Evolutionary conservation across 2,888 invertebrate genomes (phyloP), one percentile per base, ranked within the genome.

Genomic region (Gandaritis pyraliata): DNA sequence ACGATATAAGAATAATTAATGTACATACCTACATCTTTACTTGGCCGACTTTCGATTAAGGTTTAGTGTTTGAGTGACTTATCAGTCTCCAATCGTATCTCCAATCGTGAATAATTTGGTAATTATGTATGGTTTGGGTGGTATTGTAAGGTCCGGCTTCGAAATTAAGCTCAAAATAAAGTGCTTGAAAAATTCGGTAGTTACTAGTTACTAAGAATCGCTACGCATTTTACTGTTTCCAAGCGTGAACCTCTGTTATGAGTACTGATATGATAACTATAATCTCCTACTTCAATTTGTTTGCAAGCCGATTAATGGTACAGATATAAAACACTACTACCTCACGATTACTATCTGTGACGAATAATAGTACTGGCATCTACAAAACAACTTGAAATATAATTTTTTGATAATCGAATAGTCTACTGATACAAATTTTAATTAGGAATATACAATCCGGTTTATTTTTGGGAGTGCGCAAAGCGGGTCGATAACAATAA

Each of bases 281-380:
- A 53, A 56, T 56, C 56, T 33, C 47, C 38, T 48, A 56, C 56
- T 56, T 56, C 39, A 48, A 49, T 49, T n/a, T 23, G 48, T 30
- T 30, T 49, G 41, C 41, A n/a, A 41, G 13, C 13, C 30, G 39
- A 30, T 55, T 55, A 29, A 45, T 53, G 41, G 41, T 51, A 51
- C 12, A 30, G 1, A 29, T 23, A 51, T 13, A 48, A 39, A 39
- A n/a, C 41, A 41, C 8, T 15, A 15, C 41, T 41, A 41, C 41
- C 8, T 41, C 39, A n/a, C 8, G 8, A 33, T 33, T 8, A 41
- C 41, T 41, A 41, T 13, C 41, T 4, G 33, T 33, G 10, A 33
- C 33, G 8, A 33, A 33, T 33, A 33, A 33, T 33, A 11, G 33
- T 33, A 33, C 33, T 33, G 33, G 33, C 33, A 33, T 33, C 5